These are phyloP conservation scores for Callipepla californica DNA, from an alignment of 2,113 vertebrate genomes.

Conservation along the genomic window DNA sequence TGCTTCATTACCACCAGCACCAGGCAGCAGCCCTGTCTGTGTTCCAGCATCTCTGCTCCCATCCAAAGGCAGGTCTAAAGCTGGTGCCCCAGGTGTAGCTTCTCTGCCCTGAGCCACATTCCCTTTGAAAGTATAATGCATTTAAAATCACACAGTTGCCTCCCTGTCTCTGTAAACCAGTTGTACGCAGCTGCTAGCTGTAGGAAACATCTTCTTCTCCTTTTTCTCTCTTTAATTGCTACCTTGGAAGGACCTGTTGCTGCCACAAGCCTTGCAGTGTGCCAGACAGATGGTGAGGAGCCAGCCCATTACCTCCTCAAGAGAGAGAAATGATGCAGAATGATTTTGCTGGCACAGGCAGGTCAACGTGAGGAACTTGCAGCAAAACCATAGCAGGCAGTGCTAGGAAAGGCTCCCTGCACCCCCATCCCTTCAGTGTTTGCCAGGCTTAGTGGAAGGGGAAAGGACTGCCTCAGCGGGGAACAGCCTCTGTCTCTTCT, in stretches of 20 bases:
- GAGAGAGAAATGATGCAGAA: conserved; percentile 65
- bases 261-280: conserved; percentile 10
- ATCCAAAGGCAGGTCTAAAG: background rate
- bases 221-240: background rate
- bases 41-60: background rate
- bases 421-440: fast-evolving
- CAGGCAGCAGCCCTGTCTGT: background rate
- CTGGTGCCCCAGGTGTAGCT: background rate
- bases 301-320: conserved; percentile 22
- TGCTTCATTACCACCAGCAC: background rate
- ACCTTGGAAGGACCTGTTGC: conserved; percentile 48
- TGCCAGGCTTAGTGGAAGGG: background rate
- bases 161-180: background rate
- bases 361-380: background rate
- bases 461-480: background rate
- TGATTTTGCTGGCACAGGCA: conserved; percentile 38
- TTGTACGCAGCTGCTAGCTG: background rate
- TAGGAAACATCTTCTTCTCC: background rate
- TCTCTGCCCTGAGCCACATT: background rate
- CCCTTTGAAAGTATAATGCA: background rate
- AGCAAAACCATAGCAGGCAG: fast-evolving
- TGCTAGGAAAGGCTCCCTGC: background rate
- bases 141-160: background rate
- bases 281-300: conserved; percentile 63
- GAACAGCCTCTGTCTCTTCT: background rate